phyloP scores from a whole-genome alignment of 2,888 invertebrate genomes.

The Hyles lineata region DNA sequence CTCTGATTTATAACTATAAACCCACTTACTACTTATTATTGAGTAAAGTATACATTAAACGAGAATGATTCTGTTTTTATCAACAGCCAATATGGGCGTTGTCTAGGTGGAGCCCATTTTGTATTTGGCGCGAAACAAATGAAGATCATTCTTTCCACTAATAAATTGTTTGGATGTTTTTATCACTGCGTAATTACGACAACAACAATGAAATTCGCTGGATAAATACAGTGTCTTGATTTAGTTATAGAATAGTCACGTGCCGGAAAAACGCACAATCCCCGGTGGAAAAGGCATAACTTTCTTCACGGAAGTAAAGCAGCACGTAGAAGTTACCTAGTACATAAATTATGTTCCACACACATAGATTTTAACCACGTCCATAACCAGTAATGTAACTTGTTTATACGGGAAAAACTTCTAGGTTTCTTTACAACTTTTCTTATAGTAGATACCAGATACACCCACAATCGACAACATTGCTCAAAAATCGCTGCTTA shows the following conservation, averaged over 20 bases:
- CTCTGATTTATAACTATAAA: conserved; percentile 39
- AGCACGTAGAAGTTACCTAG: not conserved
- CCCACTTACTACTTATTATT: conserved; percentile 43
- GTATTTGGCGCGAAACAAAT: not conserved
- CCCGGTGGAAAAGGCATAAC: not conserved
- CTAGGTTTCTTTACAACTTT: not conserved
- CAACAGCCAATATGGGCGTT: conserved; percentile 1
- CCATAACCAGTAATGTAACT: not conserved
- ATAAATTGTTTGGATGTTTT: conserved; percentile 4
- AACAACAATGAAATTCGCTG: not conserved
- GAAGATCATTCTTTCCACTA: not conserved
- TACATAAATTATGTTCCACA: not conserved
- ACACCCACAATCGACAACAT: not conserved
- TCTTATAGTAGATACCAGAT: not conserved
- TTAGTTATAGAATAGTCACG: too few relatives aligned
- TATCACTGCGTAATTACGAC: not conserved
- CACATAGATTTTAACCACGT: not conserved
- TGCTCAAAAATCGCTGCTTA: not conserved
- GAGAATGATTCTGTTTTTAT: conserved; percentile 19
- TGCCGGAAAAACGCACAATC: not conserved
- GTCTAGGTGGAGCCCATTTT: not conserved
- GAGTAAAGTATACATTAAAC: conserved; percentile 24
- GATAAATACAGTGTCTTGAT: too few relatives aligned
- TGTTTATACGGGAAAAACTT: not conserved
- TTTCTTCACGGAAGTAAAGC: not conserved